Base-by-base conservation (phyloP, 1,140 invertebrate species). In the Cotesia typhae region DNA sequence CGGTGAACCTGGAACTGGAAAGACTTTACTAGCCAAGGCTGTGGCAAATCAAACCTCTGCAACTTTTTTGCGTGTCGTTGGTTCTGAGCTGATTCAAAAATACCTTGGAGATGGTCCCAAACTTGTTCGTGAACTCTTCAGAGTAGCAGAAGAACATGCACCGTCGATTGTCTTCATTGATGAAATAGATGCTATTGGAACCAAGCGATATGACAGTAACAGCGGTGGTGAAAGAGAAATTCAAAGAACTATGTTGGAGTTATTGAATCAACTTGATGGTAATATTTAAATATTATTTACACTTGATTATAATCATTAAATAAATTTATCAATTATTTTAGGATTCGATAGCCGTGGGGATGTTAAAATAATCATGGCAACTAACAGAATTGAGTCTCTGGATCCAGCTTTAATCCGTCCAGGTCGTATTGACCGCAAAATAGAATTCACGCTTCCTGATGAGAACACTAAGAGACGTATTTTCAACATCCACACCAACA, bases 131-230 rank as follows among this genome's bases (percentile, higher is more conserved):
- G 98, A 99, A 84, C 85, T 99, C 12, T 99, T 99, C 87, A 88
- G 98, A 81, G 98, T 99, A 6, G 98, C 98, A 28, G 98, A 99
- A 83, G 98, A 99, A 86, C 97, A 99, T 90, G 97, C 98, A 1
- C 98, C 98, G 6, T 99, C 97, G 1, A 99, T 99, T 87, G 98
- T 99, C 1, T 99, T 99, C 84, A 99, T 99, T 83, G 98, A 99
- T 90, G 98, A 99, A 92, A 99, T 99, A 80, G 98, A 99, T 91
- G 98, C 98, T 73, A 96, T 99, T 47, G 98, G 98, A 64, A 99
- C 98, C 20, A 99, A 99, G 89, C 91, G 97, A 81, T 99, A 99
- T 84, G 98, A 99, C 81, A 99, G 98, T 1, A 99, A 99, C 86
- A 99, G 97, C 76, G 98, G 98, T 57, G 98, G 98, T 75, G 98